Evolutionary conservation across 2,113 vertebrate genomes (phyloP).

Genomic region (Pteronura brasiliensis): DNA sequence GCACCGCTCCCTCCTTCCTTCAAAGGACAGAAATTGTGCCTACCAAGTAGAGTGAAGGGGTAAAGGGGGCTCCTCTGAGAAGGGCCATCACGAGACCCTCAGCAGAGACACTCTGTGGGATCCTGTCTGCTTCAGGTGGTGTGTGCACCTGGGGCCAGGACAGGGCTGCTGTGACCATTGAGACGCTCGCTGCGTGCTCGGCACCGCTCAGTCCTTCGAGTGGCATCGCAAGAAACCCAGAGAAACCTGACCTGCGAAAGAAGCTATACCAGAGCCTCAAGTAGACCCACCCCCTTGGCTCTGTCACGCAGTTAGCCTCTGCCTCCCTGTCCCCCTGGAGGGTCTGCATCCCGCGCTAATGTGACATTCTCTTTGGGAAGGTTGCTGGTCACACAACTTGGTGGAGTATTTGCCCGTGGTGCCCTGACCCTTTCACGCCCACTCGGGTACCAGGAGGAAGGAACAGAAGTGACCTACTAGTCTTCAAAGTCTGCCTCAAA

Average conservation of each 20-base stretch:
- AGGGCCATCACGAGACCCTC: neutral
- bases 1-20: neutral
- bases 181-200: accelerated
- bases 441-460: neutral
- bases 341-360: neutral
- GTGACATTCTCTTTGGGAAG: accelerated
- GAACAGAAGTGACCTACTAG: neutral
- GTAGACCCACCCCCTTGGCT: neutral
- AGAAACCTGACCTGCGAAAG: neutral
- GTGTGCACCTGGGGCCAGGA: neutral
- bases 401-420: neutral
- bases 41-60: neutral
- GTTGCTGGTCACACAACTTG: neutral
- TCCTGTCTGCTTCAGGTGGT: neutral
- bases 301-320: neutral
- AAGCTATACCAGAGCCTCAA: neutral
- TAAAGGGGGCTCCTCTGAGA: neutral
- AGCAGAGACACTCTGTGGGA: neutral
- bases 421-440: neutral
- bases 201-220: neutral
- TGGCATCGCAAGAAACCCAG: neutral
- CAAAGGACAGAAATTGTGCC: neutral
- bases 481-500: neutral
- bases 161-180: neutral
- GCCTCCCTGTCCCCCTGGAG: neutral